Percentiles rank a stretch among this genome's conserved stretches.
Conservation (phyloP, 2,888 invertebrate species). For the Lasioglossum morio region DNA sequence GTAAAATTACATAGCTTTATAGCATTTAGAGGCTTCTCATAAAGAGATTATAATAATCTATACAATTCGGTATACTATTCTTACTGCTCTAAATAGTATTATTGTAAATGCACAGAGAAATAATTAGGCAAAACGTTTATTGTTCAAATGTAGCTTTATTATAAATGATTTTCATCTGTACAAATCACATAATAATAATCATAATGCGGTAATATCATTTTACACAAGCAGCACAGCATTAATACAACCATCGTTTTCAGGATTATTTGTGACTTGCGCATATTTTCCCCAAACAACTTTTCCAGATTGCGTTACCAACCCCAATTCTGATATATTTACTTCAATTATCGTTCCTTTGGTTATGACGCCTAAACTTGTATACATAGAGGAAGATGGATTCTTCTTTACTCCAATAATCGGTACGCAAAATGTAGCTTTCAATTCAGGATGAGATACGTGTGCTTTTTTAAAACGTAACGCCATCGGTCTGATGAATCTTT, state of each 20-base stretch:
- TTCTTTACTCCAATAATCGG: conserved; percentile 99
- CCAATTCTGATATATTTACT: conserved; percentile 99
- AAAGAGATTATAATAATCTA: neutral
- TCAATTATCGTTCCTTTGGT: conserved; percentile 99
- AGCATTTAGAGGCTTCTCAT: neutral
- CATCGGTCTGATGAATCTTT: conserved; percentile 99
- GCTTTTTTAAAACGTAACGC: conserved; percentile 98
- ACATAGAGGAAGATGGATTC: conserved; percentile 99
- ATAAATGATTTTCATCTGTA: neutral
- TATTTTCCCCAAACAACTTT: conserved; percentile 99
- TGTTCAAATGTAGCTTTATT: conserved; percentile 31
- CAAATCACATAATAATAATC: conserved; percentile 17
- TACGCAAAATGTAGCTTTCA: conserved; percentile 98
- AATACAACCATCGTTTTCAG: conserved; percentile 99
- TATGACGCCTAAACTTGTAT: conserved; percentile 98
- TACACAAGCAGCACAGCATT: conserved; percentile 98
- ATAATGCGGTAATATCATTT: conserved; percentile 24
- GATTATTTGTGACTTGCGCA: conserved; percentile 99
- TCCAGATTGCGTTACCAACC: conserved; percentile 98
- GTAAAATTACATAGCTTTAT: conserved; percentile 9
- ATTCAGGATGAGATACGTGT: conserved; percentile 99
- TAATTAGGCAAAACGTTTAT: conserved; percentile 24
- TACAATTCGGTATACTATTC: neutral
- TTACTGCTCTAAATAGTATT: neutral
- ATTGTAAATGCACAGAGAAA: neutral